Base-by-base conservation (phyloP, 1,140 invertebrate genomes). In the Drosophila nasuta region DNA sequence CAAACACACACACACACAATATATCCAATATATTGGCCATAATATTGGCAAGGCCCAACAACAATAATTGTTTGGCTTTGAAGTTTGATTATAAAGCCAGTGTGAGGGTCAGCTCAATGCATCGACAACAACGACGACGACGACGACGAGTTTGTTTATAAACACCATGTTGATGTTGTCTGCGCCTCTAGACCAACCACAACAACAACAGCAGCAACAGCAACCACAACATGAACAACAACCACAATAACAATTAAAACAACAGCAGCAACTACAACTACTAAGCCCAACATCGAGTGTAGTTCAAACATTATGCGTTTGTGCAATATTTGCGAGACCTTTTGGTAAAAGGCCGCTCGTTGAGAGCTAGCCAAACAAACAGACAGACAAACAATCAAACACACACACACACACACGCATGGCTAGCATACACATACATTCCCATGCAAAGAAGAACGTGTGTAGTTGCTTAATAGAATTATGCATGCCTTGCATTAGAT, bases 251-350 rank as follows among this genome's bases (percentile, higher is more conserved):
- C 49, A 8, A 30, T 38, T 38, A 13, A 20, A 45, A 7, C 30
- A 28, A 57, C 58, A 43, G 17, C 62, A 46, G 17, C 62, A 46
- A 38, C 35, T 11, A 68, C 46, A 25, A 51, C 49, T 64, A 15
- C 30, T 30, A 46, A 63, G 65, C 38, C 65, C 66, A 43, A 58
- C 49, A 75, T 75, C 73, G 54, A 80, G 82, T 86, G 82, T 64
- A 76, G 63, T 62, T 86, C 59, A 81, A 86, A 81, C 82, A 85
- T 48, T 11, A 49, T 58, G 72, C 51, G 59, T 79, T 76, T 87
- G 73, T 82, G 82, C 83, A 87, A 88, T 87, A 87, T 87, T 87
- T 87, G 73, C 59, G 20, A 67, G 81, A 73, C 77, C 77, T 79
- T 79, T 85, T 75, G 62, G 72, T 54, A 62, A 60, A 49, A 78